Evolutionary conservation across 2,888 invertebrate species (phyloP), one percentile per base, ranked within the genome.

Genomic region (Boloria euphrosyne): DNA sequence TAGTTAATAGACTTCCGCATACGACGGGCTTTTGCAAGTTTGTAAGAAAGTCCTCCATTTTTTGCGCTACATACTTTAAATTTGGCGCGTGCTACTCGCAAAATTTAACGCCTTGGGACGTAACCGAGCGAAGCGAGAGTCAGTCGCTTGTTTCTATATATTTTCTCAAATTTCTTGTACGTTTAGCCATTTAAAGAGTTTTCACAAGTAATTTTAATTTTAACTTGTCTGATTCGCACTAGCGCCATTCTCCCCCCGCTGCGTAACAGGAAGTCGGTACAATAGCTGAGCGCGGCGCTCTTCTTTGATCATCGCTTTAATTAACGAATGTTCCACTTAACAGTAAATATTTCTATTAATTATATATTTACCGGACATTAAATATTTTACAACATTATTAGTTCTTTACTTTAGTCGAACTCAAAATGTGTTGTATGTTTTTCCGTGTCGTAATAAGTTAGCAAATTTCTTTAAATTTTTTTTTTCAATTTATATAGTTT

Each of bases 301-400:
- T 87, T 89, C 89, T 90, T 90, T 90, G 90, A 89, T 90, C 89
- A 84, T 80, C 78, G 75, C 80, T 80, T 82, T 89, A 89, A 90
- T 89, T 90, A 89, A 87, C 82, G 82, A 77, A 64, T 61, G 67
- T 60, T 54, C 66, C 63, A 61, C 61, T 70, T 66, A 51, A 58
- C 57, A 44, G 50, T 58, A 65, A 59, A 65, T 65, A 59, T 59
- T 49, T 47, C 6, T 57, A 47, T 58, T 44, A 58, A 58, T 57
- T 63, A 63, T 57, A 10, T 22, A 27, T 57, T 31, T 47, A 59
- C 46, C 14, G 49, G 47, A 46, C 52, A 58, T 58, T 64, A 50
- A 31, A 18, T 13, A 38, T 38, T 38, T 38, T 7, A 38, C 31
- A 38, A 10, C 7, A 38, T 38, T 38, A 38, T 10, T 38, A 38